Percentiles rank a stretch among this genome's conserved stretches.
Conservation (phyloP, 2,797 vertebrate genomes). For the Acanthurus leucopareius region DNA sequence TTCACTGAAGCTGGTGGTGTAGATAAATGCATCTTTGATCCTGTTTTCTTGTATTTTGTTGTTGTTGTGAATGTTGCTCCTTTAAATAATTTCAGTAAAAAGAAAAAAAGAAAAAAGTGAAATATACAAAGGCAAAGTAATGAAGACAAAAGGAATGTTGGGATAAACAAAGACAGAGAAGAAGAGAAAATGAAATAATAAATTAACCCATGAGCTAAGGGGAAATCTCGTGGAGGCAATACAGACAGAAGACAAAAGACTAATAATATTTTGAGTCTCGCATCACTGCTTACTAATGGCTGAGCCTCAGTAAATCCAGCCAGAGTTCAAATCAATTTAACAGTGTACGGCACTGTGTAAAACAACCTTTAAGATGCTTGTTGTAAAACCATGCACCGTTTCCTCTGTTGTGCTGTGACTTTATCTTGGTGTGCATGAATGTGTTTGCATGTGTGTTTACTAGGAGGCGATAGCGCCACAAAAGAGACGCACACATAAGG, state of each 20-base stretch:
- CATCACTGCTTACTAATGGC: slow-evolving; percentile 18
- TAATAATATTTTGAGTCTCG: slow-evolving; percentile 23
- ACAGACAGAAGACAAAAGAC: slow-evolving; percentile 18
- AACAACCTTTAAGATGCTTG: slow-evolving; percentile 34
- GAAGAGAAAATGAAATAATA: not conserved
- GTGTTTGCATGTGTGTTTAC: slow-evolving; percentile 1
- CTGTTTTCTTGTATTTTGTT: too few relatives aligned
- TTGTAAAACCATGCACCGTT: slow-evolving; percentile 12
- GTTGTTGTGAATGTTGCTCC: too few relatives aligned
- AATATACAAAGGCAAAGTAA: too few relatives aligned
- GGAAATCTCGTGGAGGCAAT: slow-evolving; percentile 7
- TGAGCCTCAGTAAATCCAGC: slow-evolving; percentile 26
- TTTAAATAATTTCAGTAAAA: too few relatives aligned
- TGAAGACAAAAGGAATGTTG: too few relatives aligned
- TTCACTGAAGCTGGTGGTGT: too few relatives aligned
- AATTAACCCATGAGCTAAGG: not conserved
- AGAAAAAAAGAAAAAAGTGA: too few relatives aligned
- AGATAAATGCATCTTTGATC: too few relatives aligned
- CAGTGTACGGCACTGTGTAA: slow-evolving; percentile 12
- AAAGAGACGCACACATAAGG: slow-evolving; percentile 42
- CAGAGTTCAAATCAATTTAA: slow-evolving; percentile 44
- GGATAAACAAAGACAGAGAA: too few relatives aligned
- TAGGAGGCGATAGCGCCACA: slow-evolving; percentile 21
- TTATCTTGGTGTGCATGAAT: slow-evolving; percentile 3
- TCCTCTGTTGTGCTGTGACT: not conserved